These are phyloP conservation scores for Cantharis rufa DNA, from an alignment of 2,888 invertebrate genomes.

Conservation along the genomic window DNA sequence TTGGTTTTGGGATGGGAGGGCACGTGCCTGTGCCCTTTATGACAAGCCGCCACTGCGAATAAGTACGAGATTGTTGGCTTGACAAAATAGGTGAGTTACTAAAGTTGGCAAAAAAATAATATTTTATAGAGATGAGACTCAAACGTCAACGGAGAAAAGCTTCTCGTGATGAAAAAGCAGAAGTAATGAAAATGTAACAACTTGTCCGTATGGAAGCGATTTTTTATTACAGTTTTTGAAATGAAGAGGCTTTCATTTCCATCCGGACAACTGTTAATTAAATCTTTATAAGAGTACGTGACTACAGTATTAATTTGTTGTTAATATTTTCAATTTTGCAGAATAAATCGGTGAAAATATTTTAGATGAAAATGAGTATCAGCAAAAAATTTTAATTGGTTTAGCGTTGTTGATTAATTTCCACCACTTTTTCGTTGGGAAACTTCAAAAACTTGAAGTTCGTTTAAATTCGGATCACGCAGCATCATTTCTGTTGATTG, in stretches of 20 bases:
- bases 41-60: too few relatives aligned
- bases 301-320: neutral
- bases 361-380: neutral
- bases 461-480: neutral
- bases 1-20: too few relatives aligned
- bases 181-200: neutral
- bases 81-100: neutral
- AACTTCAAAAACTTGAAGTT: neutral
- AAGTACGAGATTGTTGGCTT: neutral
- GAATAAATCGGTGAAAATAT: neutral
- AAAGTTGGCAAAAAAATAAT: neutral
- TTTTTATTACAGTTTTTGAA: neutral
- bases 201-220: neutral
- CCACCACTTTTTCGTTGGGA: neutral
- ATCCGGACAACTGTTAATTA: neutral
- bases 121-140: neutral
- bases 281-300: neutral
- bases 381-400: neutral
- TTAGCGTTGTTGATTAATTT: neutral
- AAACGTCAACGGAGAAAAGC: neutral
- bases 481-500: neutral
- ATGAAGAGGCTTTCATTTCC: neutral
- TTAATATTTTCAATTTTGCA: neutral
- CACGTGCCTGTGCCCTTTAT: too few relatives aligned
- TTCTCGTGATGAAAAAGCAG: neutral